Conservation (phyloP, 2,888 invertebrate genomes). For the Alloplasta piceator region DNA sequence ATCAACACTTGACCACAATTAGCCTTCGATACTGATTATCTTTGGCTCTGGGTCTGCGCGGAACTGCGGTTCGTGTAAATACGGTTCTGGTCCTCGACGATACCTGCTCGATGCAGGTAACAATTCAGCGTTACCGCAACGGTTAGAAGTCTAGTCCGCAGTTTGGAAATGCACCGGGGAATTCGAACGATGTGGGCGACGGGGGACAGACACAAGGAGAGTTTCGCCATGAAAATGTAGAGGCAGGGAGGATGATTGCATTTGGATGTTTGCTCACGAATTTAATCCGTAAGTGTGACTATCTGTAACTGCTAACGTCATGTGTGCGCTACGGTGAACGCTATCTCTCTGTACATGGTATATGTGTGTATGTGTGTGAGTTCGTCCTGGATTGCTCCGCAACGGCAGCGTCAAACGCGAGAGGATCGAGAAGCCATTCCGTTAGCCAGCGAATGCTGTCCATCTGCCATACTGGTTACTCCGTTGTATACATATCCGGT, state of each 20-base stretch:
- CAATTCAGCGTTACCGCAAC: slow-evolving; percentile 8
- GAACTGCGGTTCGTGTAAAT: slow-evolving; percentile 73
- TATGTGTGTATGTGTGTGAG: too few relatives aligned
- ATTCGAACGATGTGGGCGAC: not conserved
- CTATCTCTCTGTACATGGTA: not conserved
- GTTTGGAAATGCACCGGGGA: slow-evolving; percentile 11
- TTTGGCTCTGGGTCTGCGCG: slow-evolving; percentile 47
- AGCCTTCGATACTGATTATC: slow-evolving; percentile 61
- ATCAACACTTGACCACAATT: slow-evolving; percentile 79
- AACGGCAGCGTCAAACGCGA: not conserved
- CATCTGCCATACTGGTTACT: not conserved
- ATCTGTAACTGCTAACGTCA: slow-evolving; percentile 3
- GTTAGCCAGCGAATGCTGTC: not conserved
- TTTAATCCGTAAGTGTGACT: slow-evolving; percentile 28
- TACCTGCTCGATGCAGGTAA: slow-evolving; percentile 8
- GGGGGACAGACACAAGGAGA: not conserved
- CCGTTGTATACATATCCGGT: not conserved
- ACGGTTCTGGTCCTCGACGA: slow-evolving; percentile 67
- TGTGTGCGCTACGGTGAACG: not conserved
- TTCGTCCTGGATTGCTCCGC: not conserved
- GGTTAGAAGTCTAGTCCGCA: not conserved
- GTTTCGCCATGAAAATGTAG: slow-evolving; percentile 4
- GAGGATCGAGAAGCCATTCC: slow-evolving; percentile 33
- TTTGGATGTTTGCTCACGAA: slow-evolving; percentile 27
- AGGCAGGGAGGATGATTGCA: slow-evolving; percentile 28